Evolutionary conservation across 2,888 invertebrate genomes (phyloP), one percentile per base, ranked within the genome.

Genomic region (Noctua comes): DNA sequence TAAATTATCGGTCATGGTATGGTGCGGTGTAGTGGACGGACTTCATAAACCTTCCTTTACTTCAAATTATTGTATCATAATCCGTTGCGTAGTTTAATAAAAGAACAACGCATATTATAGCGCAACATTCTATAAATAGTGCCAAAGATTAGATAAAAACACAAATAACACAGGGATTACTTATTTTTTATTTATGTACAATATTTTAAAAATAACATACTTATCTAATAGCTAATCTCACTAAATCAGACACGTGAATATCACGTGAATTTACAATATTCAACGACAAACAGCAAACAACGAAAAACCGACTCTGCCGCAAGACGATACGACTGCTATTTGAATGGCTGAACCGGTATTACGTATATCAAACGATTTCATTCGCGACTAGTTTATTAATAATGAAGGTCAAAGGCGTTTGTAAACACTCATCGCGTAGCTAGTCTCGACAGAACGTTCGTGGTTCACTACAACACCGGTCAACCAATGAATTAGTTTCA

Each of bases 351-450:
- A 27, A 51, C 16, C 40, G 48, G 36, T 13, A 8, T 24, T 21
- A 51, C 21, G 31, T 64, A 64, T 27, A 68, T 75, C 73, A 40
- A 74, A 65, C 18, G 43, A 48, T 64, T 65, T 36, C 62, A 24
- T 74, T 5, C 24, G 54, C n/a, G 57, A 36, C 31, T 27, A 46
- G 69, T 64, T 77, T 59, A 78, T 51, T 73, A 66, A 72, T 72
- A 73, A 21, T 57, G 65, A 76, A 83, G 86, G 87, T 51, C 84
- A 73, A 27, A 54, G 11, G 16, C 71, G 77, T 70, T 77, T 83
- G 64, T 43, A 79, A 72, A 80, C 71, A 70, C 24, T 36, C 64
- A n/a, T 24, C 31, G 54, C 31, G 31, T 1, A 43, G 6, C 13
- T 57, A 8, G 46, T 68, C 70, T 46, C 62, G 24, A 5, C 43